Base-by-base conservation (phyloP, 2,113 vertebrate genomes). In the Noctilio leporinus region DNA sequence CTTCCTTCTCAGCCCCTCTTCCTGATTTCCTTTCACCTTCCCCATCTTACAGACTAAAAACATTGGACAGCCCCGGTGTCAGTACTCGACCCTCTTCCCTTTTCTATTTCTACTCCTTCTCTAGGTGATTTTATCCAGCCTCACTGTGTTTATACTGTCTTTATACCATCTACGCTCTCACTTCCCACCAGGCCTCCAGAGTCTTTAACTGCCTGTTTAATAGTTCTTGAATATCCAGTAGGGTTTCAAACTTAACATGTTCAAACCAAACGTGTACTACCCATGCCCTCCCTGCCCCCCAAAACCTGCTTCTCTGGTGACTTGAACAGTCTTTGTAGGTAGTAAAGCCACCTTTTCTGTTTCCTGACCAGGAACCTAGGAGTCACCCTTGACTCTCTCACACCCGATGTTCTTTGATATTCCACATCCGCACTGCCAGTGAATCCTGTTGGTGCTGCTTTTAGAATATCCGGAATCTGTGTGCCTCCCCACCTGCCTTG, bases 161-260 rank as follows among this genome's bases (percentile, higher is more conserved):
- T 70, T 33, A 43, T 86, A 6, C 51, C 16, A 15, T 30, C 40
- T 73, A 2, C 59, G 19, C 30, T 40, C 5, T 89, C 26, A 10
- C 43, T 24, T 80, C 24, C 28, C 9, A 65, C 5, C 24, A 38
- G 45, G 95, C 77, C n/a, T 75, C 24, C 8, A 93, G 10, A 57
- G 22, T 92, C 57, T 77, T 82, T 45, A 45, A 65, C 17, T 70
- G 55, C 28, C 12, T 70, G 10, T 75, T 69, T 81, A 43, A 70
- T 87, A 59, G 53, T 80, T 94, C 33, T 70, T 67, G 35, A 87
- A 47, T 67, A 75, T 80, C 33, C 19, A 69, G n/a, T 47, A 65
- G 38, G 22, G 76, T 97, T 95, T 76, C 10, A 81, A 43, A 80
- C 7, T 11, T 95, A 16, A 22, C 35, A 20, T n/a, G 9, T 76